Percentiles rank a stretch among this genome's conserved stretches.
Evolutionary conservation across 2,888 invertebrate genomes (phyloP).

Genomic region (Acrocera orbiculus): DNA sequence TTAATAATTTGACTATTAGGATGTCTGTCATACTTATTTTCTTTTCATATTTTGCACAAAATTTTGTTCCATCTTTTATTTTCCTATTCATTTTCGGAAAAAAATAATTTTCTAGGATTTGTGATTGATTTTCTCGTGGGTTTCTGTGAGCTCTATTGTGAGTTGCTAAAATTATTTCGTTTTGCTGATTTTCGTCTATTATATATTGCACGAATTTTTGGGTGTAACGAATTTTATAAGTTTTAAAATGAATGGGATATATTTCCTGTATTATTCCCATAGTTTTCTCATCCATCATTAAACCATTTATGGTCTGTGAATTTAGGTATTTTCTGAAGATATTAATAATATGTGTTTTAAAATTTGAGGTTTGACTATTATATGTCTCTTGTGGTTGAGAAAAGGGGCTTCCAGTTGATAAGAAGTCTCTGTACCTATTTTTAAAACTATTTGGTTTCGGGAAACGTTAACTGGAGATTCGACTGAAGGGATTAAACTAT

Average conservation of each 20-base stretch:
- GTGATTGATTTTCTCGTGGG: conserved; percentile 6
- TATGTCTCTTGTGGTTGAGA: conserved; percentile 5
- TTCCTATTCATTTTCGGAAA: conserved; percentile 3
- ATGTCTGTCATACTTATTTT: conserved; percentile 4
- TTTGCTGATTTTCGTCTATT: conserved; percentile 4
- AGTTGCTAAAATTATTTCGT: background rate
- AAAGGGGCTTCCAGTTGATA: conserved; percentile 5
- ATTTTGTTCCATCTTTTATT: conserved; percentile 1
- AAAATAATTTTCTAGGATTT: conserved; percentile 9
- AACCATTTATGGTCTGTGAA: no score
- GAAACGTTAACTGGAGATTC: conserved; percentile 10
- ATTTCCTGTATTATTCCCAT: no score
- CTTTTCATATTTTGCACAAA: conserved; percentile 4
- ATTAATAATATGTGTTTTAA: no score
- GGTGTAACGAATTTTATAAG: no score
- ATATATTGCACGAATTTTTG: conserved; percentile 9
- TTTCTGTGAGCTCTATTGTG: conserved; percentile 8
- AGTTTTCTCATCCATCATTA: no score
- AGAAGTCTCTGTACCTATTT: conserved; percentile 2
- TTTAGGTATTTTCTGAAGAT: no score
- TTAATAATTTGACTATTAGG: background rate
- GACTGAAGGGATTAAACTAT: conserved; percentile 1
- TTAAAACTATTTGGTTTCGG: conserved; percentile 10
- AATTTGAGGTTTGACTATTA: no score
- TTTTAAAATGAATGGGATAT: no score